Evolutionary conservation across 2,797 vertebrate species (phyloP).

Genomic region (Florisuga fusca): DNA sequence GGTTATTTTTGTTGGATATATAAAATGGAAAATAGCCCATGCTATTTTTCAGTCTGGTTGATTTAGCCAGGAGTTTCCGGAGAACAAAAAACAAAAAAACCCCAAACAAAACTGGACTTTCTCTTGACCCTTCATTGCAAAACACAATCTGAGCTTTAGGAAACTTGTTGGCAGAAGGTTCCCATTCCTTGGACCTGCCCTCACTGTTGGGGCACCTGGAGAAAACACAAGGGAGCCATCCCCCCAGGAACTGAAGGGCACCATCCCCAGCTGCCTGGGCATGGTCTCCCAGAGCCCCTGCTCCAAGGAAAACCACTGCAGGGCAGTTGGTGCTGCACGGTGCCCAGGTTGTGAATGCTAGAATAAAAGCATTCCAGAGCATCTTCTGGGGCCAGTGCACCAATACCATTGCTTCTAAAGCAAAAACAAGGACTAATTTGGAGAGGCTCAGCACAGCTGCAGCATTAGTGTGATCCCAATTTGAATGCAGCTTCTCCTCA

Average conservation of each 20-base stretch:
- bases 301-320: background rate
- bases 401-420: background rate
- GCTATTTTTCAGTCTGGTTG: background rate
- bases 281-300: background rate
- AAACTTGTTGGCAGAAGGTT: background rate
- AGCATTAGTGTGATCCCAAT: rapidly evolving
- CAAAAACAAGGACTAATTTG: background rate
- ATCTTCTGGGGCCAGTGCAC: background rate
- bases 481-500: background rate
- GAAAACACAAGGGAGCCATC: rapidly evolving
- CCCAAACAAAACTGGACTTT: background rate
- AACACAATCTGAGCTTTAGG: background rate
- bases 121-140: background rate
- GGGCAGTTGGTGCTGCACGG: background rate
- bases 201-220: rapidly evolving
- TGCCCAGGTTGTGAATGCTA: background rate
- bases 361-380: background rate
- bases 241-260: background rate
- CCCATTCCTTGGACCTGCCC: background rate
- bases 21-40: background rate
- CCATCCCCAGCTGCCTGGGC: background rate
- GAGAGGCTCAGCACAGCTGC: background rate
- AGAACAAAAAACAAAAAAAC: background rate
- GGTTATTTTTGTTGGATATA: slow-evolving; percentile 15
- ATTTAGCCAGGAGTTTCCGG: background rate